Evolutionary conservation across 2,113 vertebrate species (phyloP).

Genomic region (Odobenus rosmarus): DNA sequence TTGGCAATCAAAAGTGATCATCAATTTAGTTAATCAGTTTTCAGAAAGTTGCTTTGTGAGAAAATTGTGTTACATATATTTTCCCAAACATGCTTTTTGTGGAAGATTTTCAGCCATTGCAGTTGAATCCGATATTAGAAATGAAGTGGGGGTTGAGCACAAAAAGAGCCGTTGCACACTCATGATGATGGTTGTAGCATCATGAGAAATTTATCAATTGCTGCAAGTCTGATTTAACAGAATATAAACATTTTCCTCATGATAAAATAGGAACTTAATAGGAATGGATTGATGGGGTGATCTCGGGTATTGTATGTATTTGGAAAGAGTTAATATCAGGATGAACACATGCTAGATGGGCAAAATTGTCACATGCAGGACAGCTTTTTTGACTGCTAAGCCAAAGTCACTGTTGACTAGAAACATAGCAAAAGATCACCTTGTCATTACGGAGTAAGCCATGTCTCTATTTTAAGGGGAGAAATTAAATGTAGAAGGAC

Average conservation of each 20-base stretch:
- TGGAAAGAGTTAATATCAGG: slow-evolving; percentile 52
- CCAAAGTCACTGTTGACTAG: slow-evolving; percentile 35
- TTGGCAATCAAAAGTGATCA: slow-evolving; percentile 75
- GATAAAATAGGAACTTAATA: slow-evolving; percentile 48
- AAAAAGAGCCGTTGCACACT: slow-evolving; percentile 48
- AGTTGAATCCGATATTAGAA: slow-evolving; percentile 52
- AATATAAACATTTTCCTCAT: slow-evolving; percentile 54
- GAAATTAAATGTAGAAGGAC: slow-evolving; percentile 42
- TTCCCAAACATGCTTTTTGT: slow-evolving; percentile 61
- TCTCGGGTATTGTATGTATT: slow-evolving; percentile 62
- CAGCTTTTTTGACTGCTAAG: slow-evolving; percentile 50
- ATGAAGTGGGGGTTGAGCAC: slow-evolving; percentile 55
- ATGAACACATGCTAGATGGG: neutral
- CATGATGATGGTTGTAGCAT: neutral
- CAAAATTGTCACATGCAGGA: slow-evolving; percentile 17
- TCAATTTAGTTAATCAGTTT: slow-evolving; percentile 69
- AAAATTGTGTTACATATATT: slow-evolving; percentile 63
- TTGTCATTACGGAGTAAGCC: neutral
- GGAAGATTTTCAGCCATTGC: slow-evolving; percentile 61
- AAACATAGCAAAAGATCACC: slow-evolving; percentile 28
- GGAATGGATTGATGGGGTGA: slow-evolving; percentile 58
- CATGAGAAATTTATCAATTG: slow-evolving; percentile 54
- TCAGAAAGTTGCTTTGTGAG: slow-evolving; percentile 72
- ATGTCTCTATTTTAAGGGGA: slow-evolving; percentile 50
- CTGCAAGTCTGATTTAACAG: slow-evolving; percentile 57